Evolutionary conservation across 1,140 invertebrate species (phyloP).

Genomic region (Aplysia californica): DNA sequence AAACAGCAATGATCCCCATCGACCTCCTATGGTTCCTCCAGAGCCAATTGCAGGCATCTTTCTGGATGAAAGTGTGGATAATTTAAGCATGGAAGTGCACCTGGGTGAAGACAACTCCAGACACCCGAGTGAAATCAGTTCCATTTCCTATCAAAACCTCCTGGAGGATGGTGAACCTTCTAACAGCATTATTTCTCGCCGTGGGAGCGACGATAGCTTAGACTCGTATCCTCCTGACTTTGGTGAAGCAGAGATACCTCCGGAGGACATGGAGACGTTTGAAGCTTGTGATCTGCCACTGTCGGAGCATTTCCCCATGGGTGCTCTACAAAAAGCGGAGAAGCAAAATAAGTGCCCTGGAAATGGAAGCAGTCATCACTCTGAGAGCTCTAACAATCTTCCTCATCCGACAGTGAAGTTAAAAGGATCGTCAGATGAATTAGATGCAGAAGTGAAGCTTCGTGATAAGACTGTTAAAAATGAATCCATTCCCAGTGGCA

Average conservation of each 20-base stretch:
- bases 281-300: slow-evolving; percentile 44
- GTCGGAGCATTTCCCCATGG: slow-evolving; percentile 44
- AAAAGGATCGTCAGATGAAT: background rate
- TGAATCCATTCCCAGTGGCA: slow-evolving; percentile 14
- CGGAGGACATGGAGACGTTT: slow-evolving; percentile 44
- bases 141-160: slow-evolving; percentile 62
- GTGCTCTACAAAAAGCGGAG: slow-evolving; percentile 29
- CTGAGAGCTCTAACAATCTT: slow-evolving; percentile 8
- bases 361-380: slow-evolving; percentile 28
- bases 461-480: slow-evolving; percentile 15
- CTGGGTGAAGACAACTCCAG: slow-evolving; percentile 61
- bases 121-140: slow-evolving; percentile 64
- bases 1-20: background rate
- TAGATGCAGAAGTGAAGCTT: background rate
- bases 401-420: slow-evolving; percentile 16
- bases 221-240: slow-evolving; percentile 56
- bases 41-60: slow-evolving; percentile 37
- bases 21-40: slow-evolving; percentile 25
- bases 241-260: slow-evolving; percentile 50
- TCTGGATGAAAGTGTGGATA: slow-evolving; percentile 48
- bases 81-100: slow-evolving; percentile 62
- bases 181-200: slow-evolving; percentile 45
- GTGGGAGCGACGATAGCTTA: slow-evolving; percentile 60
- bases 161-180: slow-evolving; percentile 53
- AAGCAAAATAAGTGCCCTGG: slow-evolving; percentile 25